Evolutionary conservation across 2,113 vertebrate species (phyloP), one percentile per base, ranked within the genome.

Genomic region (Eidolon helvum): DNA sequence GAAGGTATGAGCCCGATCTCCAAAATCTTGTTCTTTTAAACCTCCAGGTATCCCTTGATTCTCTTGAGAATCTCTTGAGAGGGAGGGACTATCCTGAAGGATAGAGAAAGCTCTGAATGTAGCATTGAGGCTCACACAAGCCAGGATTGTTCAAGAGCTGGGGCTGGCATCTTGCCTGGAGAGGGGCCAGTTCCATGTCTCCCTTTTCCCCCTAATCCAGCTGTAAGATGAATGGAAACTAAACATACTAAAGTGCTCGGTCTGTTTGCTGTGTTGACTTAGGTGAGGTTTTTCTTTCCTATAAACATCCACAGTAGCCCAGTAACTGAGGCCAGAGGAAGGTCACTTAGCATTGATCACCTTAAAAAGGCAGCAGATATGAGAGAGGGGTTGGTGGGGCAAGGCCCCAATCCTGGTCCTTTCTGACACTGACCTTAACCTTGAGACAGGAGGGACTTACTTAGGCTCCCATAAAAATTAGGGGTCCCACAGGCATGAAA

Each of bases 61-160:
- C 86, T 90, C 66, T 86, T 95, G 75, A 93, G 71, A 95, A 50
- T 96, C 86, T 87, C 66, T 89, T 95, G 80, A 93, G 71, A 95
- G 77, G 77, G 71, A 93, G 59, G n/a, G 40, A 85, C 66, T 75
- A 88, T 50, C 9, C 61, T 93, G 55, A 83, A 94, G 94, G 78
- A 55, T 87, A 50, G n/a, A 10, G 88, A 96, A 86, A 77, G 11
- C 94, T 96, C 88, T 98, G 98, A 98, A 98, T 97, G 97, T 97
- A 77, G 96, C 97, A 98, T 97, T 98, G 96, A 98, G 93, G 92
- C 66, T 88, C 88, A 97, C 92, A 98, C 92, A 98, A 98, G 95
- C 84, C 90, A 97, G 91, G 92, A 97, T 98, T 98, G 96, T 98
- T 93, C 87, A 94, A 96, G 87, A 94, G 75, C 85, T 93, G 92